Evolutionary conservation across 2,113 vertebrate species (phyloP), one percentile per base, ranked within the genome.

Genomic region (Donacobius atricapilla): DNA sequence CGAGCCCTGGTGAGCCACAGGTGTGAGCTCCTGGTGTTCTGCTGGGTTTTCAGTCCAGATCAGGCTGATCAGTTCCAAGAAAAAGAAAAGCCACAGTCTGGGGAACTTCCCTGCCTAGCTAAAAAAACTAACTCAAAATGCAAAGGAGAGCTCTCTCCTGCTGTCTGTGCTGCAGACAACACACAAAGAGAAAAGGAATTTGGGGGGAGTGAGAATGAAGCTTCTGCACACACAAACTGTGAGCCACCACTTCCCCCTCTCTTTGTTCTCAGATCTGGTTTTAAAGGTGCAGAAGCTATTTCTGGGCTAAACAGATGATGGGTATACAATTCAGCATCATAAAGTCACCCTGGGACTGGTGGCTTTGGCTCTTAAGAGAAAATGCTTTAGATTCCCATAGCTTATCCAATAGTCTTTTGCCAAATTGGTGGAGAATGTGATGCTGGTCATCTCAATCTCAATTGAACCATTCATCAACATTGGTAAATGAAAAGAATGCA

Each of bases 1-100:
- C 2, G 0, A 1, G 45, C 25, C n/a, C n/a, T 3, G 0, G 24
- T 35, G 65, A 25, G n/a, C 9, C 65, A 39, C 47, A 51, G 47
- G 8, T 39, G 47, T 13, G 47, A 69, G n/a, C 27, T 51, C 58
- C 10, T 3, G 1, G 15, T 39, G 24, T 6, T 60, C 6, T 37
- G 14, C 35, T 51, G 20, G 35, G 11, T 39, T 70, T 39, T 39
- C 15, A 13, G 20, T 23, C 47, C 47, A 39, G 20, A 39, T 20
- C 27, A 39, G 25, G 14, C 35, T 15, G 19, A 37, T 3, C 13
- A 37, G 25, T 20, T 39, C 19, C 66, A 51, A 16, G 19, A 39
- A 39, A 50, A 37, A 69, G 14, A 69, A 50, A 50, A 48, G 3
- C 10, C 25, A 47, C 47, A 30, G 7, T 22, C 47, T 4, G 6